Evolutionary conservation across 2,888 invertebrate genomes (phyloP).

Genomic region (Drosophila anceps): DNA sequence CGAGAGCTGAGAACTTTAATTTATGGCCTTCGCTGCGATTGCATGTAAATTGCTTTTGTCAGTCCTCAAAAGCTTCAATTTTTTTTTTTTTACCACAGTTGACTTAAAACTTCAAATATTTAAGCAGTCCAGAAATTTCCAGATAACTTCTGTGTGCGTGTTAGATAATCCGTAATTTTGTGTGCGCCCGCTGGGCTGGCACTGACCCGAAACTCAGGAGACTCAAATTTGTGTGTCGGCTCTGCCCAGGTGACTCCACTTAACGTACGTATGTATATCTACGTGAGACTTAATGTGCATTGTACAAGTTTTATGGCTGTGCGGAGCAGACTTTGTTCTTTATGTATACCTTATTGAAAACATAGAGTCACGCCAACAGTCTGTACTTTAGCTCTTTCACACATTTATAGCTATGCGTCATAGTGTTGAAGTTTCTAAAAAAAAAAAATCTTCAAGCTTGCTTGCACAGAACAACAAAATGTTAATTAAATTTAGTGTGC

Average conservation of each 20-base stretch:
- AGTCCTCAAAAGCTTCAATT: slow-evolving; percentile 36
- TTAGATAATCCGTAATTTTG: slow-evolving; percentile 58
- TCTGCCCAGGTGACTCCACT: neutral
- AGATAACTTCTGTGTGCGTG: slow-evolving; percentile 38
- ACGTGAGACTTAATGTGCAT: slow-evolving; percentile 37
- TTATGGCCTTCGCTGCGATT: slow-evolving; percentile 39
- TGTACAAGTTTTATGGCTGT: slow-evolving; percentile 1
- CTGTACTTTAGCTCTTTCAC: neutral
- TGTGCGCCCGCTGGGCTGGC: slow-evolving; percentile 19
- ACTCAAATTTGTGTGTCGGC: slow-evolving; percentile 16
- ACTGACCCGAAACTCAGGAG: neutral
- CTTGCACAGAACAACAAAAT: neutral
- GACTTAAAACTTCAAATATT: slow-evolving; percentile 43
- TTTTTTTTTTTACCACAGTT: neutral
- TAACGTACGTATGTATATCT: neutral
- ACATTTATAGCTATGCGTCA: neutral
- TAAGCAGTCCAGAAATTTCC: slow-evolving; percentile 43
- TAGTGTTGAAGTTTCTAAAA: slow-evolving; percentile 10
- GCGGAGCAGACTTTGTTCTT: neutral
- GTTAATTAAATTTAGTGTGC: neutral
- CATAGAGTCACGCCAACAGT: neutral
- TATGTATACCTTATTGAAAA: neutral
- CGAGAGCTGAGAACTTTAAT: slow-evolving; percentile 23
- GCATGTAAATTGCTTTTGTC: slow-evolving; percentile 69
- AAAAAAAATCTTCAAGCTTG: slow-evolving; percentile 22